phyloP scores from a whole-genome alignment of 2,888 invertebrate species.

The Ischnura elegans region DNA sequence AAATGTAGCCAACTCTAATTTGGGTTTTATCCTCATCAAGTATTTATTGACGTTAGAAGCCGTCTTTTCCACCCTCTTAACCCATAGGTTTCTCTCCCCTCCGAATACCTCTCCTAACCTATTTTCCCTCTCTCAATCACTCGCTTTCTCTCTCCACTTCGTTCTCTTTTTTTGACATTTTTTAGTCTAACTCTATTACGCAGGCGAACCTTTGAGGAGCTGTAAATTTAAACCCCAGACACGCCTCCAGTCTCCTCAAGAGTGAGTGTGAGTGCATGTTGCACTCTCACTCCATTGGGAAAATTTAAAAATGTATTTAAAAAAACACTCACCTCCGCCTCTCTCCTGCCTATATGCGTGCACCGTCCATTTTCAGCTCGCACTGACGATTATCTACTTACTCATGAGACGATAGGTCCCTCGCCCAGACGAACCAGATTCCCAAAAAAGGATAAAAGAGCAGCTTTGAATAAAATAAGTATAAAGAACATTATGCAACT shows the following conservation, averaged over 20 bases:
- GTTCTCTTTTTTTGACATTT: background rate
- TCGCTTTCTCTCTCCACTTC: background rate
- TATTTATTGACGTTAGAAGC: too few relatives aligned
- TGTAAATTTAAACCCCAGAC: slow-evolving; percentile 25
- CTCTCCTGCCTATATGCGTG: background rate
- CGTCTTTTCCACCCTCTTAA: background rate
- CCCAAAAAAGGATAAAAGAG: background rate
- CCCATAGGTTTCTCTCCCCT: background rate
- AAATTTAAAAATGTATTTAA: slow-evolving; percentile 32
- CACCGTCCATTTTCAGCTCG: slow-evolving; percentile 12
- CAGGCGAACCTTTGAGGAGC: background rate
- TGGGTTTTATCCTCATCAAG: too few relatives aligned
- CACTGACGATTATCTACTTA: slow-evolving; percentile 16
- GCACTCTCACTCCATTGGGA: slow-evolving; percentile 53
- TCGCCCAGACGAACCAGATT: background rate
- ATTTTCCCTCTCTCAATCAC: background rate
- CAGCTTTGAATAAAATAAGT: background rate
- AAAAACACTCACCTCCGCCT: slow-evolving; percentile 41
- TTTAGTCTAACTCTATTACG: background rate
- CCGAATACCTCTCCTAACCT: background rate
- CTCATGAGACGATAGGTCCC: background rate
- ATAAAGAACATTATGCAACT: background rate
- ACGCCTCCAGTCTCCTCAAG: slow-evolving; percentile 6
- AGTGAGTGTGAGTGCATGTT: slow-evolving; percentile 42
- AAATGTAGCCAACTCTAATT: background rate